A percentile compares a stretch with the other conserved stretches of the same genome.
phyloP scores from a whole-genome alignment of 2,888 invertebrate genomes.

The Eupelmus urozonus region DNA sequence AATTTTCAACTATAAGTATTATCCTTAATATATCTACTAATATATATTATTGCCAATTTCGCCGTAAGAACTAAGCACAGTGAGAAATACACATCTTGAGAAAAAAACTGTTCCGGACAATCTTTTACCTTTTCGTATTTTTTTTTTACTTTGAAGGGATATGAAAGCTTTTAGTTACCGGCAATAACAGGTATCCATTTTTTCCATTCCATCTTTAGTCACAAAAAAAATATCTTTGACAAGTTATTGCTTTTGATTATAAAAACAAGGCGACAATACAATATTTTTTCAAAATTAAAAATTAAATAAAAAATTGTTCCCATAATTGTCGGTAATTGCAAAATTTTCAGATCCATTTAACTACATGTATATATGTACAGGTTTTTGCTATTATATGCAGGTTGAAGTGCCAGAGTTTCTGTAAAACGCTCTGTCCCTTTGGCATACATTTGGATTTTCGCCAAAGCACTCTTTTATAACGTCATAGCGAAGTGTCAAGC shows the following conservation, averaged over 20 bases:
- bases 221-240: too few species aligned
- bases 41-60: constrained; percentile 41
- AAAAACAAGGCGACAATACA: too few species aligned
- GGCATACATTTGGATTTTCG: constrained; percentile 35
- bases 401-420: constrained; percentile 28
- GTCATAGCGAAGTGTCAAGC: not conserved
- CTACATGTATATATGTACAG: constrained; percentile 47
- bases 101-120: constrained; percentile 52
- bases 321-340: too few species aligned
- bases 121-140: constrained; percentile 18
- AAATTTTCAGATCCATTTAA: not conserved
- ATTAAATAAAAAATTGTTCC: too few species aligned
- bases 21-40: not conserved
- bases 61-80: constrained; percentile 38
- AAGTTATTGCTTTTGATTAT: too few species aligned
- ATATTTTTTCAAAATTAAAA: too few species aligned
- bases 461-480: constrained; percentile 26
- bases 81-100: constrained; percentile 26
- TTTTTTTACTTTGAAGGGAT: too few species aligned
- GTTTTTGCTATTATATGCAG: not conserved
- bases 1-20: constrained; percentile 12
- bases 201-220: too few species aligned
- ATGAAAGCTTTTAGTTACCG: too few species aligned
- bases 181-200: too few species aligned
- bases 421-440: constrained; percentile 49